Base-by-base conservation (phyloP, 2,797 vertebrate genomes). In the Novumbra hubbsi region DNA sequence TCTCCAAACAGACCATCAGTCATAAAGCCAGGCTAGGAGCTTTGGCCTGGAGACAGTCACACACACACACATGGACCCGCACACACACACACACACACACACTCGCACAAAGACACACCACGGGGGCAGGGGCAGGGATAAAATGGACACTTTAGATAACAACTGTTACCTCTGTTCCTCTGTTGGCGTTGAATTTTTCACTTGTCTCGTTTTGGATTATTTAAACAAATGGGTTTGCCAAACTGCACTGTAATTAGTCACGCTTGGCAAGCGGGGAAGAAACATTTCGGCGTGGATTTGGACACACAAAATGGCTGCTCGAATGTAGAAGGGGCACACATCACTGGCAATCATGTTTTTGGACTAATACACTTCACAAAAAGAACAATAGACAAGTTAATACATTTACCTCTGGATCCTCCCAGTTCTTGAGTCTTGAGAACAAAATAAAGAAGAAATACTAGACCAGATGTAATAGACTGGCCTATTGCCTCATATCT, bases 251-350 rank as follows among this genome's bases (percentile, higher is more conserved):
- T 90, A 92, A 92, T 92, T 92, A 90, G 84, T 86, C 80, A 70
- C 76, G 85, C 81, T 90, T 93, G 90, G 88, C 88, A 88, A 73
- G 73, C 32, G 67, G 38, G 55, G 30, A 60, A 62, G 17, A 57
- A 60, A 12, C 55, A 60, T 2, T 27, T 64, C 62, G 12, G 77
- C 71, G 84, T 80, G 24, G 21, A 80, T 88, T 88, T 91, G 91
- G 89, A 87, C 77, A 67, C 74, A 50, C 79, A 52, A 69, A 28
- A 50, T 3, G 70, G 73, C 83, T 80, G 78, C 83, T 90, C 85
- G 87, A 91, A 91, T 88, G 85, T 73, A 84, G 86, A 75, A 86
- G 80, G 90, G 88, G 87, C 87, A 87, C 77, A 76, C 65, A 19
- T 73, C 17, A 70, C 76, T 77, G 2, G 32, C 76, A 71, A 81